Conservation (phyloP, 2,113 vertebrate species). For the Dromaius novaehollandiae region DNA sequence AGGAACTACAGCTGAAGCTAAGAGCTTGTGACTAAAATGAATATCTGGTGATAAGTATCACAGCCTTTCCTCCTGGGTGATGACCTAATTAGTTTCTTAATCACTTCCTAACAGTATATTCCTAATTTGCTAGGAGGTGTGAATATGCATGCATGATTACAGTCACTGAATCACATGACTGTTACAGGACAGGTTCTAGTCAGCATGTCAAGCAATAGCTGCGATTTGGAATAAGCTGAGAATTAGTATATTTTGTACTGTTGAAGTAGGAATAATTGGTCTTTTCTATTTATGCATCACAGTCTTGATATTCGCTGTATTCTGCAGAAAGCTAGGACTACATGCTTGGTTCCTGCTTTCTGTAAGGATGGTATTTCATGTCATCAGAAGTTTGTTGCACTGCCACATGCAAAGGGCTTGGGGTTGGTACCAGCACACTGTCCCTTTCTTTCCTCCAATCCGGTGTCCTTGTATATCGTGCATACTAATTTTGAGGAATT, state of each 20-base stretch:
- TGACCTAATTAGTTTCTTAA: conserved; percentile 49
- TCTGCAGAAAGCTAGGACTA: background rate
- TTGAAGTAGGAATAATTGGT: background rate
- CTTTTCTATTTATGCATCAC: background rate
- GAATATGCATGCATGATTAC: background rate
- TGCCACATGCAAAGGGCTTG: background rate
- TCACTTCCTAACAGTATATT: background rate
- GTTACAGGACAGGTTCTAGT: background rate
- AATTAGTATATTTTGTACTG: background rate
- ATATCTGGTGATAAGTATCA: conserved; percentile 1
- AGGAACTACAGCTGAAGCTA: background rate
- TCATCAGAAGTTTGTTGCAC: background rate
- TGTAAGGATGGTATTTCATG: background rate
- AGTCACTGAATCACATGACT: background rate
- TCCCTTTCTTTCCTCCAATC: background rate
- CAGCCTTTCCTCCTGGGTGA: conserved; percentile 9
- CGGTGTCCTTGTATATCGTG: background rate
- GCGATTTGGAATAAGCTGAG: background rate
- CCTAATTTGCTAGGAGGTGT: background rate
- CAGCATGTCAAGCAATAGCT: background rate
- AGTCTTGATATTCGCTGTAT: background rate
- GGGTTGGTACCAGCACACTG: background rate
- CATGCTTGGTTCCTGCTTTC: background rate
- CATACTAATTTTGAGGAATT: background rate
- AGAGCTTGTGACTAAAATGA: background rate